phyloP scores from a whole-genome alignment of 2,113 vertebrate species.

The Campylomormyrus tamandua region DNA sequence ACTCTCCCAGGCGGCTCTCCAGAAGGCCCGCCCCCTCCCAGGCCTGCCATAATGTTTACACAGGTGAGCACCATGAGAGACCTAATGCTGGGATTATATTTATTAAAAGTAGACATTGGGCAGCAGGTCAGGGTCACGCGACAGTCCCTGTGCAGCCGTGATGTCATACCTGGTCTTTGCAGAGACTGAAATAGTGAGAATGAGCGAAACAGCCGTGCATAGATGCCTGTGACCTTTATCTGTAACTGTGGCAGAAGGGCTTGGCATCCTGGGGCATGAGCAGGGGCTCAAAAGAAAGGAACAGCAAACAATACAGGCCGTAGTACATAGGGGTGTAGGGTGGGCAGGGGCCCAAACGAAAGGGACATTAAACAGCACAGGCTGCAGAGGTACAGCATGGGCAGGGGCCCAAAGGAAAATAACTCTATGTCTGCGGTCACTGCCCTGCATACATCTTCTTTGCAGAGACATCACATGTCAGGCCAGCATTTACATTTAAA shows the following conservation, averaged over 20 bases:
- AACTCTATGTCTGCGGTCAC: background rate
- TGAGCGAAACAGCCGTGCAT: background rate
- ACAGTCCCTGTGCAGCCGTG: background rate
- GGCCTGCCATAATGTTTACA: background rate
- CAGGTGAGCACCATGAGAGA: background rate
- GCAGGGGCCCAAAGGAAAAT: background rate
- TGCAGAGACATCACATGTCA: background rate
- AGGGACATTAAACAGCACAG: no score
- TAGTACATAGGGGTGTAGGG: no score
- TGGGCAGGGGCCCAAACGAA: no score
- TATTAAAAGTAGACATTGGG: conserved; percentile 16
- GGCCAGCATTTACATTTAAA: background rate
- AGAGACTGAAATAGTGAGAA: background rate
- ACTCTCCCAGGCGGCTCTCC: background rate
- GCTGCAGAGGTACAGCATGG: no score
- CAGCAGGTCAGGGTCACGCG: background rate
- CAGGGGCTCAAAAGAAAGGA: background rate
- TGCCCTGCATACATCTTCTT: background rate
- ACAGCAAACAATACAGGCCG: no score
- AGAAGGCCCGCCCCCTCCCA: background rate
- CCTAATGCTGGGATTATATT: conserved; percentile 8
- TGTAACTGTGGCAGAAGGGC: background rate
- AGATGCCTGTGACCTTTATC: background rate
- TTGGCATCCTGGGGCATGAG: background rate
- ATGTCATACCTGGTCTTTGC: background rate